Base-by-base conservation (phyloP, 1,140 invertebrate species). In the Bombus terrestris region DNA sequence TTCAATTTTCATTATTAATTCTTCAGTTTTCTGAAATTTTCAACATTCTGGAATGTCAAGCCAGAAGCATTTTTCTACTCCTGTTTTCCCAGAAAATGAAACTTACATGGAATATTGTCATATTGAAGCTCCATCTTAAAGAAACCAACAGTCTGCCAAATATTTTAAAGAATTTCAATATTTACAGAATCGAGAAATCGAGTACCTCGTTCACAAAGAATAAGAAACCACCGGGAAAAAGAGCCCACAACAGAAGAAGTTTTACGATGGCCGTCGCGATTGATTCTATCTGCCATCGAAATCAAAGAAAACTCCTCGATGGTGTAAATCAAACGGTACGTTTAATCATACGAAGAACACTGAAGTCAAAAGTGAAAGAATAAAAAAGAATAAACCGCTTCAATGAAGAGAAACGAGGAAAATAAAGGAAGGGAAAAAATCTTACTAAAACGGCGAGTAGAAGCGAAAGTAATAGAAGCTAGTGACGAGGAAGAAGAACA, bases 291-390 rank as follows among this genome's bases (percentile, higher is more conserved):
- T 53, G 47, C 13, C 37, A 3, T 62, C 57, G 75, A 84, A 84
- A 84, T 78, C 75, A 37, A n/a, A 6, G 32, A 35, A 35, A 71
- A 71, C 13, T 71, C 62, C 47, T 28, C 35, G 37, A 32, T 37
- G 15, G 75, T n/a, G 59, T 71, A 78, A 47, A 53, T 84, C 47
- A 84, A 84, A 79, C 59, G 64, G 41, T 43, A 35, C 53, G 57
- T 59, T 22, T 32, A 53, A 28, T 39, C 47, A 10, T 5, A 5
- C 15, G 35, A 25, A 35, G 28, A 35, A 59, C 18, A 28, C 25
- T 13, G 0, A 37, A 69, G 68, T 68, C 9, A 43, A 25, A 53
- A 35, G 9, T 37, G 8, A 32, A 68, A 35, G 15, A 18, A 25
- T 3, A 3, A 22, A 22, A 2, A 9, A 68, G 18, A 43, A 47